Evolutionary conservation across 2,797 vertebrate genomes (phyloP), one percentile per base, ranked within the genome.

Genomic region (Acridotheres tristis): DNA sequence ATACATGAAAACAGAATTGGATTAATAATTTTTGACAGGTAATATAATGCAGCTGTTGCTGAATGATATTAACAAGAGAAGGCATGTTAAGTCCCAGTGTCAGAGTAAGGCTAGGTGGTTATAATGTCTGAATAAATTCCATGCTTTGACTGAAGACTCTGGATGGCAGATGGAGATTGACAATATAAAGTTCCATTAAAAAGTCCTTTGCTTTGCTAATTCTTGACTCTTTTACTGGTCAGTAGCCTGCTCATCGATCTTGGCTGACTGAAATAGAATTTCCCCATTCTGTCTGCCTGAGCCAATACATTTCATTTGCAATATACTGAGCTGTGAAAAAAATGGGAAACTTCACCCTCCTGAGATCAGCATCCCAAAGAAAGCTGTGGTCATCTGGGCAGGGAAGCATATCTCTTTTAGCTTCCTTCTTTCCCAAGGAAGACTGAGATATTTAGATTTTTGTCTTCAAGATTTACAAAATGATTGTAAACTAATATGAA

Each of bases 1-100:
- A 96, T 95, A 95, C 82, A 95, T 96, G 93, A 96, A 97, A 97
- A 91, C 90, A 92, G 91, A 95, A 97, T 83, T 94, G 89, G 93
- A 96, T 96, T 96, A 96, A 95, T 96, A 96, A 91, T 92, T 95
- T 95, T 95, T 96, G 97, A 95, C 94, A 96, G 95, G 88, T 88
- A 85, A 95, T 93, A 93, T 85, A 95, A 94, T 90, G 84, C 82
- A 94, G 89, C 90, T 93, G 79, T 95, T 96, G 87, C 85, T 82
- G 85, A 88, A 84, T 96, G 79, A 94, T 93, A 94, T 93, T 96
- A 94, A 96, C 93, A 61, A 89, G 89, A 93, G 85, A 54, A 90
- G 94, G 69, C 96, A 90, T 43, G 86, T 95, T 90, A 85, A 95
- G 92, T 93, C 86, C 78, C 81, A 85, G 1, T 85, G 95, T 93